phyloP scores from a whole-genome alignment of 2,113 vertebrate genomes.

The Diglossa brunneiventris region DNA sequence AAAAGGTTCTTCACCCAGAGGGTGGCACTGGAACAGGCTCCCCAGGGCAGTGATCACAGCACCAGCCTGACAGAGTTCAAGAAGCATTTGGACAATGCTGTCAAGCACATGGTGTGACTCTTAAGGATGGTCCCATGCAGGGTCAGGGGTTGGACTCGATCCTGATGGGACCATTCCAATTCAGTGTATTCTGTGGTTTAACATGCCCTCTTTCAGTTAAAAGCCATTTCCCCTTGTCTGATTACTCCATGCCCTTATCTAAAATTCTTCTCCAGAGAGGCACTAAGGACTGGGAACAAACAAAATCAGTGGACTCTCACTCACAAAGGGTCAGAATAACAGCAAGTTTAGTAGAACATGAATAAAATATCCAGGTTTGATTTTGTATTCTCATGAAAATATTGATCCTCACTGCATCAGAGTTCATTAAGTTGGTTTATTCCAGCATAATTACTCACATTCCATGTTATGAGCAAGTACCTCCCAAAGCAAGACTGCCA shows the following conservation, averaged over 20 bases:
- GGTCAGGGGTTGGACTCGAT: accelerated
- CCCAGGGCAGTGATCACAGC: neutral
- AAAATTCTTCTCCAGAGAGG: neutral
- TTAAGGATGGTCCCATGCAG: neutral
- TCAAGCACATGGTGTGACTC: neutral
- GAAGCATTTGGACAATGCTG: neutral
- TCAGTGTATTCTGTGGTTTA: neutral
- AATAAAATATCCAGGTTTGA: neutral
- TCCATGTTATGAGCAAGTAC: neutral
- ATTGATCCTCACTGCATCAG: neutral
- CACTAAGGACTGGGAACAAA: neutral
- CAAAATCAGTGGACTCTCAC: neutral
- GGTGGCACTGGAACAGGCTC: neutral
- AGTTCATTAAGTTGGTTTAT: neutral
- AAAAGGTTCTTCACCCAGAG: neutral
- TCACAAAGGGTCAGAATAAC: neutral
- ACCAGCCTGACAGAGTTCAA: neutral
- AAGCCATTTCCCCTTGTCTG: neutral
- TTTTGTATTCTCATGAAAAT: neutral
- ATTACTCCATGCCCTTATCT: neutral
- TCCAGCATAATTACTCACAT: neutral
- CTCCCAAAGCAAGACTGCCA: neutral
- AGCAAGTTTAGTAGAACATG: neutral
- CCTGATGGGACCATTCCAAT: neutral
- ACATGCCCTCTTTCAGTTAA: neutral